Evolutionary conservation across 37 sponge, comb jelly and placozoan species (phyloP).

Genomic region (Haliclona indistincta): DNA sequence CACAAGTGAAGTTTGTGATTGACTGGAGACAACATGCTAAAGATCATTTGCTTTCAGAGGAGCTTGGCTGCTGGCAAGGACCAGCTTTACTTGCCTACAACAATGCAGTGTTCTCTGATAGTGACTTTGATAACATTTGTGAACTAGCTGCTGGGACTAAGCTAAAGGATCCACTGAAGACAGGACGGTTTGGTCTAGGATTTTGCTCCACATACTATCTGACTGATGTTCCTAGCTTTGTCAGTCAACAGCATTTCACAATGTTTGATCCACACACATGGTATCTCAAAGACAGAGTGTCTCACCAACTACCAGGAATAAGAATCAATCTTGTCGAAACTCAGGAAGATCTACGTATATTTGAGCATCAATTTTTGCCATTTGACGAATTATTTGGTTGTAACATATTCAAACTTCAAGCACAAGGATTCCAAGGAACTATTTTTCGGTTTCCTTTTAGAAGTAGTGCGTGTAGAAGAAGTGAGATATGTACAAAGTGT

Average conservation of each 20-base stretch:
- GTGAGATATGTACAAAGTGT: conserved; percentile 37
- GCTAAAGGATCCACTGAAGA: conserved; percentile 65
- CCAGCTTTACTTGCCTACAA: conserved; percentile 80
- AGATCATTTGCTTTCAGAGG: conserved; percentile 37
- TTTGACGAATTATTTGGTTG: conserved; percentile 77
- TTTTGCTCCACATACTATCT: conserved; percentile 76
- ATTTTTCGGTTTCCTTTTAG: conserved; percentile 82
- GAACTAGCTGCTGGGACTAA: conserved; percentile 74
- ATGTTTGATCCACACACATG: conserved; percentile 85
- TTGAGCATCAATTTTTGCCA: conserved; percentile 69
- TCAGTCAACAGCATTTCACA: conserved; percentile 56
- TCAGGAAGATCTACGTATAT: conserved; percentile 20
- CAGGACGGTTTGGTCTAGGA: conserved; percentile 85
- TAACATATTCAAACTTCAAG: conserved; percentile 21
- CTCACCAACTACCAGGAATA: conserved; percentile 55
- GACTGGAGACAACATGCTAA: conserved; percentile 71
- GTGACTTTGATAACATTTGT: conserved; percentile 65
- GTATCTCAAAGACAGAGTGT: conserved; percentile 64
- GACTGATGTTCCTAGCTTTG: conserved; percentile 86
- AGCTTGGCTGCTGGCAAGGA: conserved; percentile 81
- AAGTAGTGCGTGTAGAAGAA: background rate
- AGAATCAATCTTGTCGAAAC: conserved; percentile 56
- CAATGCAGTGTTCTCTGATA: conserved; percentile 58
- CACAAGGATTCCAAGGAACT: conserved; percentile 62
- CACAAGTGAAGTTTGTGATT: conserved; percentile 71